Conservation (phyloP, 92 coral and sea anemone species). For the Siderastrea radians region DNA sequence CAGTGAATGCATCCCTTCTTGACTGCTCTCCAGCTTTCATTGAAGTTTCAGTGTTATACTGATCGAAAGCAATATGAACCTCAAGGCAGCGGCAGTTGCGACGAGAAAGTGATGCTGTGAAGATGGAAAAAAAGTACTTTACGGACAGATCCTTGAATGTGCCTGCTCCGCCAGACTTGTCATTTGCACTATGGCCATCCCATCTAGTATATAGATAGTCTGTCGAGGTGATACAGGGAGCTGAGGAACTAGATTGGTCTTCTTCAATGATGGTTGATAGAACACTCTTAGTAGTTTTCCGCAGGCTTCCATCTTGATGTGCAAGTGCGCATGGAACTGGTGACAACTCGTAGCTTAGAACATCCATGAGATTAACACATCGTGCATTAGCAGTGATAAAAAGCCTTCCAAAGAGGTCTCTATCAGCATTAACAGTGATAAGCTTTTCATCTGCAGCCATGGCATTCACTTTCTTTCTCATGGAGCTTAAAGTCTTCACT, state of each 20-base stretch:
- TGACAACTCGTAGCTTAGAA: conserved; percentile 36
- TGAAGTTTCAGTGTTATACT: conserved; percentile 29
- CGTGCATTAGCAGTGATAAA: conserved; percentile 54
- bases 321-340: conserved; percentile 45
- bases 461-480: not conserved
- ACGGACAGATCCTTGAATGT: conserved; percentile 63
- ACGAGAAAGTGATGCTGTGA: not conserved
- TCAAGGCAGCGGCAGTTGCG: not conserved
- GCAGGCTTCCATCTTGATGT: conserved; percentile 40
- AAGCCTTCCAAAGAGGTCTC: conserved; percentile 36
- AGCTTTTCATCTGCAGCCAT: conserved; percentile 7
- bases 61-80: conserved; percentile 43
- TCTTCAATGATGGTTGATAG: not conserved
- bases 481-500: conserved; percentile 12
- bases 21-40: conserved; percentile 45
- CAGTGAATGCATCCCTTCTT: conserved; percentile 41
- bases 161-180: conserved; percentile 51
- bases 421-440: conserved; percentile 10
- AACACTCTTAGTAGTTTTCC: conserved; percentile 33
- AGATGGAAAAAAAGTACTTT: conserved; percentile 33
- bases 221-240: conserved; percentile 2
- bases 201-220: conserved; percentile 33
- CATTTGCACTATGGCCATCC: conserved; percentile 60
- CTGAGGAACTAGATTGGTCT: not conserved
- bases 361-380: conserved; percentile 44